phyloP scores from a whole-genome alignment of 2,888 invertebrate genomes.

The Trichacis sp. region DNA sequence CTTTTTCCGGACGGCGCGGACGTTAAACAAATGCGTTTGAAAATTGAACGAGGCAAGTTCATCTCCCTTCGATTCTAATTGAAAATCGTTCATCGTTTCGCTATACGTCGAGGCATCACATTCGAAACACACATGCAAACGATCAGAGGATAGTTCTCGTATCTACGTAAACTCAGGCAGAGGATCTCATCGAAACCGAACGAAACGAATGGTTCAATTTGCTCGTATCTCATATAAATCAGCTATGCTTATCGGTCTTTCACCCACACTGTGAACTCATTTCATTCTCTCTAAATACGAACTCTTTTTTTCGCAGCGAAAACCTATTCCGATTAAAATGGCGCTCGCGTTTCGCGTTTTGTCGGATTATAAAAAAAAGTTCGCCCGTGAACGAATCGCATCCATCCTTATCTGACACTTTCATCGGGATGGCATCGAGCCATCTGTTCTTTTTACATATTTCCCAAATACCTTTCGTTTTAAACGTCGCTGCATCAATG shows the following conservation, averaged over 20 bases:
- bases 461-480: slow-evolving; percentile 25
- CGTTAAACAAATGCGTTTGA: slow-evolving; percentile 54
- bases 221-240: slow-evolving; percentile 66
- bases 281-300: slow-evolving; percentile 68
- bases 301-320: slow-evolving; percentile 62
- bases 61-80: slow-evolving; percentile 55
- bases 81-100: slow-evolving; percentile 51
- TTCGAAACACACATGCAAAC: slow-evolving; percentile 39
- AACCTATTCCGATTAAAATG: slow-evolving; percentile 69
- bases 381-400: slow-evolving; percentile 47
- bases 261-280: slow-evolving; percentile 68
- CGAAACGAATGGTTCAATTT: slow-evolving; percentile 54
- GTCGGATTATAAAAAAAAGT: slow-evolving; percentile 66
- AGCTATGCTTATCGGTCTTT: slow-evolving; percentile 69
- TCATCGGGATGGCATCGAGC: slow-evolving; percentile 40
- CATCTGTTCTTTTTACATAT: slow-evolving; percentile 28
- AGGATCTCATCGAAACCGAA: slow-evolving; percentile 44
- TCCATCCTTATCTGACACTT: slow-evolving; percentile 45
- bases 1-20: slow-evolving; percentile 44
- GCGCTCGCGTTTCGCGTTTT: slow-evolving; percentile 64
- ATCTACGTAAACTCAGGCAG: slow-evolving; percentile 60
- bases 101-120: slow-evolving; percentile 34
- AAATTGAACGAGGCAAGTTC: slow-evolving; percentile 51
- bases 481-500: slow-evolving; percentile 22
- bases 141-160: slow-evolving; percentile 45